A percentile compares a stretch with the other conserved stretches of the same genome.
Evolutionary conservation across 2,888 invertebrate genomes (phyloP).

Genomic region (Keiferia lycopersicella): DNA sequence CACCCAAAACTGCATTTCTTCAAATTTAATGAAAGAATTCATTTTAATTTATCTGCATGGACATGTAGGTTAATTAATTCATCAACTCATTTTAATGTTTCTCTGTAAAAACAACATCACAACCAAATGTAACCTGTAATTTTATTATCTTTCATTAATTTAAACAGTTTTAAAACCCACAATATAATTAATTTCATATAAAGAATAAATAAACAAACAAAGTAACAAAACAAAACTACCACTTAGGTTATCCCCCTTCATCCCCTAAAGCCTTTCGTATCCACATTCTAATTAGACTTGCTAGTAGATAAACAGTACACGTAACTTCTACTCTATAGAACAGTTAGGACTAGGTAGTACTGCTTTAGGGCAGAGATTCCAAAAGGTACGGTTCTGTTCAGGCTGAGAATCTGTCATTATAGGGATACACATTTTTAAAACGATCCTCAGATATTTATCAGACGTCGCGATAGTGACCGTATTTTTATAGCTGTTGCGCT

Average conservation of each 20-base stretch:
- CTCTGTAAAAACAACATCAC: too few species aligned
- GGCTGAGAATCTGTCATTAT: too few species aligned
- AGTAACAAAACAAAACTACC: slow-evolving; percentile 8
- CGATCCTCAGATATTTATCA: too few species aligned
- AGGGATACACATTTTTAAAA: too few species aligned
- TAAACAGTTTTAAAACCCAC: not conserved
- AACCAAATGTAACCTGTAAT: too few species aligned
- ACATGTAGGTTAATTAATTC: too few species aligned
- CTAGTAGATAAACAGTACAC: slow-evolving; percentile 33
- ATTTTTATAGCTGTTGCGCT: too few species aligned
- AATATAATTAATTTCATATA: slow-evolving; percentile 17
- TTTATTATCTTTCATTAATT: not conserved
- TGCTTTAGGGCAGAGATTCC: not conserved
- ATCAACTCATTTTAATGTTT: too few species aligned
- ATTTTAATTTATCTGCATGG: too few species aligned
- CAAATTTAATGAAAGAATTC: too few species aligned
- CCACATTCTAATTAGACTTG: slow-evolving; percentile 34
- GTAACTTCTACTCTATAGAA: slow-evolving; percentile 15
- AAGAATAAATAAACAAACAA: slow-evolving; percentile 25
- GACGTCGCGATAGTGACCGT: too few species aligned
- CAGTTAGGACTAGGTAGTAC: not conserved
- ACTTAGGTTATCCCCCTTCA: slow-evolving; percentile 14
- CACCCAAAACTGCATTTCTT: too few species aligned
- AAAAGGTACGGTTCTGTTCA: not conserved
- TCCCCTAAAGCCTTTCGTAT: slow-evolving; percentile 9